phyloP scores from a whole-genome alignment of 2,888 invertebrate genomes.

The Hyposoter dolosus region DNA sequence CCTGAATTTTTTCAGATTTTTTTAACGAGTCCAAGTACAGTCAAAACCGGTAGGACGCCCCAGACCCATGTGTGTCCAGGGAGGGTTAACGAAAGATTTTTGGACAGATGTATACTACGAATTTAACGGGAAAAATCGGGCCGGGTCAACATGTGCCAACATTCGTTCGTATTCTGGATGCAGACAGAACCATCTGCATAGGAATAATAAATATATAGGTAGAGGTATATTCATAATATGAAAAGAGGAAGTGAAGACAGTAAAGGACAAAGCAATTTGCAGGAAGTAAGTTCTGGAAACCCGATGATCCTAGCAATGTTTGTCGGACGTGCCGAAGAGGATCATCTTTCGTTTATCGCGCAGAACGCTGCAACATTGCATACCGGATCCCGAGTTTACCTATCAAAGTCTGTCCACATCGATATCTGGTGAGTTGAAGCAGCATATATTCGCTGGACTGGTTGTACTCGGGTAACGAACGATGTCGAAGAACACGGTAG shows the following conservation, averaged over 20 bases:
- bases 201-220: conserved; percentile 8
- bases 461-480: background rate
- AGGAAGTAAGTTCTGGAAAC: conserved; percentile 48
- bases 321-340: conserved; percentile 64
- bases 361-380: conserved; percentile 52
- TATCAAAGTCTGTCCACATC: conserved; percentile 26
- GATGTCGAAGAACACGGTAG: background rate
- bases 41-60: too few species aligned
- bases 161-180: conserved; percentile 23
- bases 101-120: background rate
- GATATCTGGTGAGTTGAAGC: conserved; percentile 24
- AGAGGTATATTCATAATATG: background rate
- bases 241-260: background rate
- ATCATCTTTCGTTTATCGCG: conserved; percentile 56
- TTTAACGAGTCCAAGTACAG: too few species aligned
- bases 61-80: too few species aligned
- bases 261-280: conserved; percentile 44
- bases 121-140: conserved; percentile 22
- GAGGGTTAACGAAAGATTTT: background rate
- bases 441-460: conserved; percentile 3
- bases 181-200: background rate
- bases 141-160: conserved; percentile 22
- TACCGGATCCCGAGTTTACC: conserved; percentile 39
- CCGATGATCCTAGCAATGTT: conserved; percentile 60
- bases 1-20: too few species aligned